Evolutionary conservation across 2,888 invertebrate species (phyloP), one percentile per base, ranked within the genome.

Genomic region (Mactromeris polynyma): DNA sequence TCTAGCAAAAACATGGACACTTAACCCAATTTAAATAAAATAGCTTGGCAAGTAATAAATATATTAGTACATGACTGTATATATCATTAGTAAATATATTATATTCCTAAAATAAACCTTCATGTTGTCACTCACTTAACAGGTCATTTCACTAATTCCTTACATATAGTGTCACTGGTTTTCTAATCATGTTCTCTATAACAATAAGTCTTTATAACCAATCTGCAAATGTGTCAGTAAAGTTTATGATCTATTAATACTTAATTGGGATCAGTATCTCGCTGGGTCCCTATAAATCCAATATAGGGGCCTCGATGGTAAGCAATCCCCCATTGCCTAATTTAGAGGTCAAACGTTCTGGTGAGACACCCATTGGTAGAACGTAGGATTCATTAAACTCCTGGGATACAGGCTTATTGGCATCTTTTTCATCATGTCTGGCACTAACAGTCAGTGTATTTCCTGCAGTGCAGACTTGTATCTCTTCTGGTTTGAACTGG

Each of bases 311-410:
- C 97, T 99, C 99, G 81, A 99, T 99, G 54, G 99, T 99, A 91
- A 99, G 97, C 46, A 99, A 98, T 77, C 99, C 99, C 96, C 99
- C 99, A 97, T 99, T 98, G 96, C 99, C 99, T 96, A 99, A 97
- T 79, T 99, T 99, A 46, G 99, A 99, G 97, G 98, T 98, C 97
- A 99, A 99, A 93, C 98, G 98, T 97, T 99, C 99, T 0, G 99
- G 99, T 97, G 99, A 99, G 89, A 99, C 99, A 95, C 99, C 99
- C 97, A 99, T 98, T 9, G 99, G 99, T 97, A 99, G 97, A 97
- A 99, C 97, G 97, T 99, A 99, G 97, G 99, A 99, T 94, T 99
- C 98, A 97, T 99, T 99, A 98, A 99, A 99, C 97, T 99, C 99
- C 97, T 99, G 98, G 98, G 99, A 99, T 91, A 99, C 99, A 77